Conservation (phyloP, 2,888 invertebrate genomes). For the Melitaea athalia region DNA sequence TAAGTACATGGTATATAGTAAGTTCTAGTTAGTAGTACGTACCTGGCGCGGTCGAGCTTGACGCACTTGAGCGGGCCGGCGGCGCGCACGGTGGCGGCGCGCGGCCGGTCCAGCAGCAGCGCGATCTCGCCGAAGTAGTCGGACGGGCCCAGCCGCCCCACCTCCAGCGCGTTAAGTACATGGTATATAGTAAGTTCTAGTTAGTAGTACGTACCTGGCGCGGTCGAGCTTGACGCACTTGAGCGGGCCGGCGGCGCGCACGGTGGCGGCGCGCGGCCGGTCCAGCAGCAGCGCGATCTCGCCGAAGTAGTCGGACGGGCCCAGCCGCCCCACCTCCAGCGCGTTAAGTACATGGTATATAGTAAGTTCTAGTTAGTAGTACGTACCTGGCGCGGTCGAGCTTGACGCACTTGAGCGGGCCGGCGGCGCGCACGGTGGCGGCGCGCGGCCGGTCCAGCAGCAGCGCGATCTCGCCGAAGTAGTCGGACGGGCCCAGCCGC, state of each 20-base stretch:
- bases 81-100: conserved; percentile 98
- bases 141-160: conserved; percentile 97
- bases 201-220: conserved; percentile 83
- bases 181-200: too few relatives aligned
- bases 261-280: conserved; percentile 98
- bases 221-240: conserved; percentile 99
- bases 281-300: conserved; percentile 99
- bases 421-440: conserved; percentile 97
- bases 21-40: neutral
- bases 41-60: conserved; percentile 97
- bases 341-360: too few relatives aligned
- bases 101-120: conserved; percentile 96
- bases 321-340: conserved; percentile 98
- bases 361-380: too few relatives aligned
- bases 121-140: conserved; percentile 99
- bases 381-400: conserved; percentile 94
- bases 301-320: conserved; percentile 99
- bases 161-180: conserved; percentile 96
- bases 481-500: conserved; percentile 98
- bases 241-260: conserved; percentile 94
- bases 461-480: conserved; percentile 99
- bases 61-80: conserved; percentile 98
- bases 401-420: conserved; percentile 98
- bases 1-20: too few relatives aligned
- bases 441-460: conserved; percentile 98